These are phyloP conservation scores for Tachystola acroxantha DNA, from an alignment of 2,888 invertebrate species.

Conservation along the genomic window DNA sequence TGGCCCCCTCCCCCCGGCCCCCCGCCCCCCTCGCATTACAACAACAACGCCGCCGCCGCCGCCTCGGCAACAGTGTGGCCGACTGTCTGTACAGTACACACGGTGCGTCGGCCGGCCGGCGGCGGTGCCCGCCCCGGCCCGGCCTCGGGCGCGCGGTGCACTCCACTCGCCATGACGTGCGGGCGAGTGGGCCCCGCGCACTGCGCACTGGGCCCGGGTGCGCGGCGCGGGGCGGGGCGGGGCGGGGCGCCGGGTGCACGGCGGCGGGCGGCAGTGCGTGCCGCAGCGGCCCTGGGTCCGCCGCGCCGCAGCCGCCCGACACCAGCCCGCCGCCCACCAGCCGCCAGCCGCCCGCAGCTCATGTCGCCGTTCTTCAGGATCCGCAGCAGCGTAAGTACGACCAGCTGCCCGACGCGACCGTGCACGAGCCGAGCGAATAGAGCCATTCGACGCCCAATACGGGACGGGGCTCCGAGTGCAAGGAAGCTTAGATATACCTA, in stretches of 20 bases:
- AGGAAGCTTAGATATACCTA: too few species aligned
- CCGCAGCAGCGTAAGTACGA: constrained; percentile 68
- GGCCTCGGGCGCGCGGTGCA: too few species aligned
- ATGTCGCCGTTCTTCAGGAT: constrained; percentile 78
- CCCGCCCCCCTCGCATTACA: too few species aligned
- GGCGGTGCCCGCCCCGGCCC: too few species aligned
- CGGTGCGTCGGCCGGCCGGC: background rate
- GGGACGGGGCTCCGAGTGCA: too few species aligned
- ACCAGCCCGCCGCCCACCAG: constrained; percentile 12
- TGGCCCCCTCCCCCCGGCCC: too few species aligned
- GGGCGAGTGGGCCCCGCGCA: background rate
- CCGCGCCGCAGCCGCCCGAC: background rate
- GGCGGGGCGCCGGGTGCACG: constrained; percentile 14
- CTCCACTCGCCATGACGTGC: too few species aligned
- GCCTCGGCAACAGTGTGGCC: background rate
- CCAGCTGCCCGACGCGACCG: too few species aligned
- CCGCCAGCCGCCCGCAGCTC: constrained; percentile 15
- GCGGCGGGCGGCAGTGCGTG: constrained; percentile 36
- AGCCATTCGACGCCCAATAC: too few species aligned
- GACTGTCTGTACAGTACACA: background rate
- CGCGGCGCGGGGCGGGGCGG: constrained; percentile 12
- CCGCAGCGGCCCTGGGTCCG: constrained; percentile 24
- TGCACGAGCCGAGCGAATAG: too few species aligned
- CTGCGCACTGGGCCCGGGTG: constrained; percentile 9
- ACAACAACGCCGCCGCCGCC: constrained; percentile 6